Conservation (phyloP, 2,113 vertebrate species). For the Diadophis punctatus region DNA sequence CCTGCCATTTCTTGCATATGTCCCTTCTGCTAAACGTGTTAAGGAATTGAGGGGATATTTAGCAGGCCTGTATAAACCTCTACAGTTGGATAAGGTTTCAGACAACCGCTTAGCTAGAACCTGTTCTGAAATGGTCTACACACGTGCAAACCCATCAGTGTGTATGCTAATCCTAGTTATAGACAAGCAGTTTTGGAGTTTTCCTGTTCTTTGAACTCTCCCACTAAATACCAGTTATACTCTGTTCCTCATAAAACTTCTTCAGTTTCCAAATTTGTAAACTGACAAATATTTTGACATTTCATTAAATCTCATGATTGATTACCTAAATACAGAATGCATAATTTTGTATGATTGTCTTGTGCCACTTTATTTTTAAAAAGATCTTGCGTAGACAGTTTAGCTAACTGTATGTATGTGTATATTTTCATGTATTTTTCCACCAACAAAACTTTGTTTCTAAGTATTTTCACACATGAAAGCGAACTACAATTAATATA, state of each 20-base stretch:
- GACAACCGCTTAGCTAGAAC: neutral
- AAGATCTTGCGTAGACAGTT: neutral
- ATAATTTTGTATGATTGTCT: neutral
- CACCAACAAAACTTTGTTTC: neutral
- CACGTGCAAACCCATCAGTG: neutral
- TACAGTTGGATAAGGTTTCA: neutral
- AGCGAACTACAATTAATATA: neutral
- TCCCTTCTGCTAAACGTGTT: neutral
- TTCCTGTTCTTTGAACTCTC: neutral
- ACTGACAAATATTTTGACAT: neutral
- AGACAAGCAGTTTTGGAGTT: neutral
- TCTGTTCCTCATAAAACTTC: neutral
- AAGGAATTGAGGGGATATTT: neutral
- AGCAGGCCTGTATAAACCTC: neutral
- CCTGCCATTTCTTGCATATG: neutral
- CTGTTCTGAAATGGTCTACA: neutral
- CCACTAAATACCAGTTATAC: neutral
- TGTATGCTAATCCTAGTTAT: neutral
- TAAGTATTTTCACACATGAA: neutral
- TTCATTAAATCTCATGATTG: neutral
- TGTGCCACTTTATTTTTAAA: neutral
- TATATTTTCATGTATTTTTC: neutral
- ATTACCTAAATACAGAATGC: neutral
- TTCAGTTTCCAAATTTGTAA: neutral
- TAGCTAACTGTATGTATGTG: neutral